Conservation (phyloP, 2,113 vertebrate genomes). For the Marmota flaviventris region DNA sequence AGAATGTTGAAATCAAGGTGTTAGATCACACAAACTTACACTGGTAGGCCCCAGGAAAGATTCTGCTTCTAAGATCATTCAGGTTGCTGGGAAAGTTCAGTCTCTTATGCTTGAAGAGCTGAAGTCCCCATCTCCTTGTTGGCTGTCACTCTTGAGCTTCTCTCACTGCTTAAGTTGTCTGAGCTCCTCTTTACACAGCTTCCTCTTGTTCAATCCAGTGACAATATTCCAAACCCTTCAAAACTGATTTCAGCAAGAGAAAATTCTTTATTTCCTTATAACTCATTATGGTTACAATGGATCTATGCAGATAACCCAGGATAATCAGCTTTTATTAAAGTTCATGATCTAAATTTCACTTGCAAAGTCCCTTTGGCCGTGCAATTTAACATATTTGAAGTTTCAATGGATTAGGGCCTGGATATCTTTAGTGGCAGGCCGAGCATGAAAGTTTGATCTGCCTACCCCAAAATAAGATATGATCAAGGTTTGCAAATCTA, state of each 20-base stretch:
- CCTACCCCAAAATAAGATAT: background rate
- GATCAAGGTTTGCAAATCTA: background rate
- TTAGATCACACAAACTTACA: background rate
- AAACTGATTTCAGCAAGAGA: background rate
- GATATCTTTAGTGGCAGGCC: background rate
- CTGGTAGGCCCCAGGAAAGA: background rate
- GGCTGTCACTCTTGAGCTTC: background rate
- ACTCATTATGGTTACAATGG: background rate
- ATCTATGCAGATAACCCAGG: background rate
- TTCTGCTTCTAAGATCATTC: background rate
- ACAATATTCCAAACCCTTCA: background rate
- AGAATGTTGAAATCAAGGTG: background rate
- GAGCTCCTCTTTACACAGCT: rapidly evolving
- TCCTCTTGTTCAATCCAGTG: background rate
- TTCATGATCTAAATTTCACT: background rate
- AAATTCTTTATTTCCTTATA: background rate
- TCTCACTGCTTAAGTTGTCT: background rate
- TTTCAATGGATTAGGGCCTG: too few relatives aligned
- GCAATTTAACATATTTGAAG: background rate
- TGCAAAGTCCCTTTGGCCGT: background rate
- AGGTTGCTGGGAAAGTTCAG: background rate
- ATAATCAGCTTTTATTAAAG: background rate
- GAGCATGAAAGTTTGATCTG: background rate
- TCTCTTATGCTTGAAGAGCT: background rate
- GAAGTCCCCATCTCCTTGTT: background rate